Evolutionary conservation across 2,113 vertebrate species (phyloP), one percentile per base, ranked within the genome.

Genomic region (Callorhinus ursinus): DNA sequence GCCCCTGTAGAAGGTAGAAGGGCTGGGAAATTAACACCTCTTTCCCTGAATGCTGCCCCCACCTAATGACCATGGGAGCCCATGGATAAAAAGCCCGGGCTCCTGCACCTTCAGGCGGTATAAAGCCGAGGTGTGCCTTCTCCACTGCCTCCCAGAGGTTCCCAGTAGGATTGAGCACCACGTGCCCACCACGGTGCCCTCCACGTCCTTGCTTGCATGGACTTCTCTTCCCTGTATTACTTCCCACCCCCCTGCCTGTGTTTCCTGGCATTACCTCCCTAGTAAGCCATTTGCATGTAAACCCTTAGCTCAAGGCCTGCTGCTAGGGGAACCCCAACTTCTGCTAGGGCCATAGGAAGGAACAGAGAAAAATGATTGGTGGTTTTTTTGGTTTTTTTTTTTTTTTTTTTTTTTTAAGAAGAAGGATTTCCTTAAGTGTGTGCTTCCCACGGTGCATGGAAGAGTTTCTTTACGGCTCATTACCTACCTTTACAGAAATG

Each of bases 401-500:
- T 36, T 36, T 36, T 39, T 39, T 39, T 39, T 39, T 81, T 79
- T n/a, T 85, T 96, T 12, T 46, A 74, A 67, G 69, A 86, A 91
- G 81, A 94, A 85, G 26, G 65, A 55, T 84, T 92, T 95, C 69
- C 90, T 11, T 81, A 53, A 92, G 84, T 33, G 15, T 39, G 14
- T 55, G 24, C 65, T 88, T 88, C 84, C 93, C 42, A 24, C 33
- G 46, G 61, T 65, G n/a, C 81, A 22, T n/a, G 31, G 59, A 67
- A 85, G 74, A 51, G 14, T 72, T 81, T 79, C 63, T 65, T 95
- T 71, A 82, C 33, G 88, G 71, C 49, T 69, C 59, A 33, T 95
- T 36, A 86, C 72, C 65, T 93, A 77, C 65, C 36, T 82, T 96
- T 71, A 95, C 36, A 88, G 85, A 95, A 96, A 92, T 69, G 61